A percentile compares a stretch with the other conserved stretches of the same genome.
These are phyloP conservation scores for Mormoops blainvillei DNA, from an alignment of 2,113 vertebrate species.

Conservation along the genomic window DNA sequence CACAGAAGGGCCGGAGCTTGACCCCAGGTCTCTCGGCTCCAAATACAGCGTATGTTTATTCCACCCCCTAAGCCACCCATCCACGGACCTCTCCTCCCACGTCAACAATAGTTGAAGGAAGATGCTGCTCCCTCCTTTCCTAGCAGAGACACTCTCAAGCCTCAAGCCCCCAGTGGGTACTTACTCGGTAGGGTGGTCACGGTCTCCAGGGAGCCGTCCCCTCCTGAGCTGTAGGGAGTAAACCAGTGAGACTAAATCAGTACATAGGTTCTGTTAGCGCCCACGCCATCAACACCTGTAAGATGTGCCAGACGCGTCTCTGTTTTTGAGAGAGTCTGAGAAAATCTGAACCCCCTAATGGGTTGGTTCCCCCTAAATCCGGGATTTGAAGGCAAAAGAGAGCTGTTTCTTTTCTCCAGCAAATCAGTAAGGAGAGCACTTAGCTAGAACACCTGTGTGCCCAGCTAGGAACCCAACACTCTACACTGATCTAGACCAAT, in stretches of 20 bases:
- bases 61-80: background rate
- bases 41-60: background rate
- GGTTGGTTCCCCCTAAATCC: background rate
- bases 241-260: background rate
- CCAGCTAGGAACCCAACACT: background rate
- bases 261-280: background rate
- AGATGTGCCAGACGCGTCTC: background rate
- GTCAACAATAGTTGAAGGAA: background rate
- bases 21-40: background rate
- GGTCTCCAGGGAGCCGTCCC: conserved; percentile 81
- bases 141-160: background rate
- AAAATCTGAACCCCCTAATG: background rate
- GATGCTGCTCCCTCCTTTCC: background rate
- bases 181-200: conserved; percentile 94
- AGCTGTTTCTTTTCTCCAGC: background rate
- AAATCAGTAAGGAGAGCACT: background rate
- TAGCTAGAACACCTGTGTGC: background rate
- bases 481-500: accelerated
- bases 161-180: conserved; percentile 62
- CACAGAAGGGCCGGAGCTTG: background rate
- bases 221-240: conserved; percentile 86
- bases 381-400: background rate
- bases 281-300: background rate
- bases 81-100: background rate
- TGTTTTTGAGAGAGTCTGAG: background rate